Conservation (phyloP, 2,113 vertebrate genomes). For the Asarcornis scutulata region DNA sequence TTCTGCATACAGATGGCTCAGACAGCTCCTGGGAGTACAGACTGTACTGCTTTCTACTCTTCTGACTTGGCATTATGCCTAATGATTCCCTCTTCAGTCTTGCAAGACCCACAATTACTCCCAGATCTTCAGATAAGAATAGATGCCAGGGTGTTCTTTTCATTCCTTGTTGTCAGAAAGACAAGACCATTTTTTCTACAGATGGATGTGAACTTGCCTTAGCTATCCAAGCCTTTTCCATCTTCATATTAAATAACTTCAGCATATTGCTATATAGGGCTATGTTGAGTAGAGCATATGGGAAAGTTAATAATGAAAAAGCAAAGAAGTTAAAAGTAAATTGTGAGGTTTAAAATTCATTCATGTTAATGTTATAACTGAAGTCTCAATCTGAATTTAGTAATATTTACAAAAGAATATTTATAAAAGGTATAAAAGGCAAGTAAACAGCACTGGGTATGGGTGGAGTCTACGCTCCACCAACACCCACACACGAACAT, state of each 20-base stretch:
- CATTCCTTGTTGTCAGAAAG: neutral
- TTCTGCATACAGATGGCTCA: neutral
- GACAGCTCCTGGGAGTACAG: neutral
- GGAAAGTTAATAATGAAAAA: conserved; percentile 50
- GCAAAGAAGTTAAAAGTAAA: conserved; percentile 32
- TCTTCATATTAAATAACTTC: conserved; percentile 27
- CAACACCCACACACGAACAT: too few species aligned
- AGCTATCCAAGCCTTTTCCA: neutral
- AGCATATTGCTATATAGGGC: neutral
- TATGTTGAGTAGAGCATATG: neutral
- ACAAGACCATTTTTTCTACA: neutral
- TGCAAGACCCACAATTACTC: neutral
- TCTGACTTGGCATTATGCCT: neutral
- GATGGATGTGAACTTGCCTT: neutral
- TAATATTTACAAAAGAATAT: too few species aligned
- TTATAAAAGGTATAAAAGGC: too few species aligned
- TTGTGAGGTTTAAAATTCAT: conserved; percentile 22
- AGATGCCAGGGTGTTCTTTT: neutral
- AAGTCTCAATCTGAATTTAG: too few species aligned
- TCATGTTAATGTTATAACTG: neutral
- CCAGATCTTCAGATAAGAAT: neutral
- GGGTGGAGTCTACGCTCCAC: too few species aligned
- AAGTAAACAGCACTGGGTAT: too few species aligned
- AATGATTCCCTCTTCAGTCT: neutral
- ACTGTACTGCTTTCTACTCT: neutral